phyloP scores from a whole-genome alignment of 2,797 vertebrate species.

The Staurois parvus region DNA sequence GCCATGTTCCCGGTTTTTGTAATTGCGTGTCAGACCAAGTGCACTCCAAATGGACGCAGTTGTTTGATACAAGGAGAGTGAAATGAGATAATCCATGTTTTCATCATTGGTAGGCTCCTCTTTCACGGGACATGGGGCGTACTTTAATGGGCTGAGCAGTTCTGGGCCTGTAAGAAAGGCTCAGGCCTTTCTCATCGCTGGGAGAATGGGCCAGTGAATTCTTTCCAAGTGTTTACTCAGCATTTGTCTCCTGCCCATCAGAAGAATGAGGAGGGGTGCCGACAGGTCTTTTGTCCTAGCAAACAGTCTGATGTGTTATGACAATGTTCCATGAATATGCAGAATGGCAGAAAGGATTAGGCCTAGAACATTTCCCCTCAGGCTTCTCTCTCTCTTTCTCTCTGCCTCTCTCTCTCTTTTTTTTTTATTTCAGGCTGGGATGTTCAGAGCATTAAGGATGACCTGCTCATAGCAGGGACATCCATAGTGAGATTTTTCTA shows the following conservation, averaged over 20 bases:
- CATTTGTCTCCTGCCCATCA: constrained; percentile 81
- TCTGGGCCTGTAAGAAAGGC: constrained; percentile 90
- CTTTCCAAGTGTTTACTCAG: constrained; percentile 95
- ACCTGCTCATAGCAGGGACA: constrained; percentile 94
- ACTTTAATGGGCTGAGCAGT: constrained; percentile 98
- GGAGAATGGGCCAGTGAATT: constrained; percentile 79
- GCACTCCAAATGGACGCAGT: constrained; percentile 78
- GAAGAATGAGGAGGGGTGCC: constrained; percentile 79
- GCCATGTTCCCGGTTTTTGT: constrained; percentile 59
- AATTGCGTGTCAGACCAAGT: constrained; percentile 79
- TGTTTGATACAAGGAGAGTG: constrained; percentile 85
- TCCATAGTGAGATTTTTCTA: constrained; percentile 86
- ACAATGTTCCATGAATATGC: constrained; percentile 85
- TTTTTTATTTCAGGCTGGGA: constrained; percentile 77
- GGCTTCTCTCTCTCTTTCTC: constrained; percentile 73
- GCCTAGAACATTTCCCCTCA: constrained; percentile 87
- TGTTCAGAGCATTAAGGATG: constrained; percentile 96
- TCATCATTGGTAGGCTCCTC: constrained; percentile 83
- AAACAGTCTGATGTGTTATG: constrained; percentile 78
- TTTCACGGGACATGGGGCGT: constrained; percentile 98
- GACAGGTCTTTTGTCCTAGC: constrained; percentile 81
- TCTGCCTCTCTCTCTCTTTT: constrained; percentile 9
- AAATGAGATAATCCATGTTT: constrained; percentile 94
- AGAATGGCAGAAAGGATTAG: constrained; percentile 93
- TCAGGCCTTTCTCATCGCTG: constrained; percentile 84